A percentile compares a stretch with the other conserved stretches of the same genome.
Conservation (phyloP, 2,113 vertebrate species). For the Verasper variegatus region DNA sequence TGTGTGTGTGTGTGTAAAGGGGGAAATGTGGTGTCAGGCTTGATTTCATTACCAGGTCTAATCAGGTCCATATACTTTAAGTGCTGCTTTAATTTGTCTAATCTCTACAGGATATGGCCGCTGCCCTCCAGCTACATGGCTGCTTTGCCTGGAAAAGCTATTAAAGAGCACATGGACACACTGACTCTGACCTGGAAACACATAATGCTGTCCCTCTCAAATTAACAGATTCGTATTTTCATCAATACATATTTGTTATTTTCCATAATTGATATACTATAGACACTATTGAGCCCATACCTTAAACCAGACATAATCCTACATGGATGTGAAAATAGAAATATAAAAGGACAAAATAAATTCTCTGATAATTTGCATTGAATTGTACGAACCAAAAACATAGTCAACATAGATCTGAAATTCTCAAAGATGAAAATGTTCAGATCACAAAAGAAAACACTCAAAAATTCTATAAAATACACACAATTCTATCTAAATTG, state of each 20-base stretch:
- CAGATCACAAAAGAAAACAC: too few relatives aligned
- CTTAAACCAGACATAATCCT: too few relatives aligned
- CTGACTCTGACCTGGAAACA: constrained; percentile 21
- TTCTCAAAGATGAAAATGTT: too few relatives aligned
- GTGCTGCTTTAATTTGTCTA: constrained; percentile 75
- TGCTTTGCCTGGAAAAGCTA: constrained; percentile 51
- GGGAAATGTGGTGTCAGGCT: constrained; percentile 62
- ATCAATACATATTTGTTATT: neutral
- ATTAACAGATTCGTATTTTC: constrained; percentile 18
- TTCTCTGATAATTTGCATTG: too few relatives aligned
- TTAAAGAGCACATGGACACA: constrained; percentile 27
- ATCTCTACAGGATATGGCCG: constrained; percentile 66
- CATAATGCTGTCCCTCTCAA: neutral
- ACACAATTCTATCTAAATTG: too few relatives aligned
- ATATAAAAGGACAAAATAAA: too few relatives aligned
- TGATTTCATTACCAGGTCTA: constrained; percentile 74
- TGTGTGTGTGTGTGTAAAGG: constrained; percentile 17
- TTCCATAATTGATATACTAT: too few relatives aligned
- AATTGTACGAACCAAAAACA: too few relatives aligned
- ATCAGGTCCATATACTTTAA: constrained; percentile 78
- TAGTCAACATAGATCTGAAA: too few relatives aligned
- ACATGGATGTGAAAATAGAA: too few relatives aligned
- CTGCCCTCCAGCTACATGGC: constrained; percentile 50
- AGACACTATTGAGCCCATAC: too few relatives aligned
- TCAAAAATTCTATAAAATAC: too few relatives aligned